Conservation (phyloP, 1,140 invertebrate genomes). For the Eciton burchellii region DNA sequence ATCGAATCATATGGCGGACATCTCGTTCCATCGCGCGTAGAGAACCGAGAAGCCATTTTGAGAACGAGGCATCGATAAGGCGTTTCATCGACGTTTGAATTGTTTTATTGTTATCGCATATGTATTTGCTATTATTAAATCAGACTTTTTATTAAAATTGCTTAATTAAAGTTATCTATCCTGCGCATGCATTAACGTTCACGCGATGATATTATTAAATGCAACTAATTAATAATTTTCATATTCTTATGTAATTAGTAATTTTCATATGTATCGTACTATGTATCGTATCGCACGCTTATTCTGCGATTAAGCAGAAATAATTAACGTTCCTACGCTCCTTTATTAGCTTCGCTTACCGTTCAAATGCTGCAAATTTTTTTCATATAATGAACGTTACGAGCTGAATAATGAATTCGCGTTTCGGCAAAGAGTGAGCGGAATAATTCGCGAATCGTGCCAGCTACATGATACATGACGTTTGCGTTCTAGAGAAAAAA, state of each 20-base stretch:
- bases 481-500: constrained; percentile 9
- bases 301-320: background rate
- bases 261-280: background rate
- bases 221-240: background rate
- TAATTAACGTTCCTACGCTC: background rate
- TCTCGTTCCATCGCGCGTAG: background rate
- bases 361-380: constrained; percentile 18
- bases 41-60: background rate
- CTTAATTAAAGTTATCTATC: too few species aligned
- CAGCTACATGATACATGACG: background rate
- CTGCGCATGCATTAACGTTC: too few species aligned
- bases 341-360: background rate
- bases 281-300: background rate
- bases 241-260: background rate
- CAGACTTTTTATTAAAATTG: too few species aligned
- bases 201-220: too few species aligned
- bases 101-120: background rate
- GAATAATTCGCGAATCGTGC: constrained; percentile 32
- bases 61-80: background rate
- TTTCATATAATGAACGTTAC: constrained; percentile 32
- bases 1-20: background rate
- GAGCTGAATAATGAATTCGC: background rate
- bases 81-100: background rate
- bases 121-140: background rate
- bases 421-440: background rate